Percentiles rank a stretch among this genome's conserved stretches.
Evolutionary conservation across 2,113 vertebrate species (phyloP).

Genomic region (Ctenodactylus gundi): DNA sequence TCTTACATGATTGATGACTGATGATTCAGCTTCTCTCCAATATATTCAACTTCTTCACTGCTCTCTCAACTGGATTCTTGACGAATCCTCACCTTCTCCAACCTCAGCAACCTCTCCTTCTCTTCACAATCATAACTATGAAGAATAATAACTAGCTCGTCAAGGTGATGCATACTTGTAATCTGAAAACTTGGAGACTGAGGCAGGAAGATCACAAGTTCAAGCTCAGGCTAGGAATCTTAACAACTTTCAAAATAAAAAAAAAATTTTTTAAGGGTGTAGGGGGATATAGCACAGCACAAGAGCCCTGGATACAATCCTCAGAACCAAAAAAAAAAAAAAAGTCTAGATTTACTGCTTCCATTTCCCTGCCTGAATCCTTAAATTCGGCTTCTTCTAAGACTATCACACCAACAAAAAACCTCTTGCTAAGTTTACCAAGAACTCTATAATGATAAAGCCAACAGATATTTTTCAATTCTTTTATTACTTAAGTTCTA

Average conservation of each 20-base stretch:
- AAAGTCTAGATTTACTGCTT: not conserved
- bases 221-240: not conserved
- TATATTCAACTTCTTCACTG: not conserved
- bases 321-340: not conserved
- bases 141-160: no score
- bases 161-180: no score
- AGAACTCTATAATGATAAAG: not conserved
- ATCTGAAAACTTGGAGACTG: not conserved
- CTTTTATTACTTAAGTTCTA: not conserved
- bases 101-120: not conserved
- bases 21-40: not conserved
- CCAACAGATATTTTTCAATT: not conserved
- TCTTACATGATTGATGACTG: not conserved
- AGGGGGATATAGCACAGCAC: not conserved
- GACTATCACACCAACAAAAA: conserved; percentile 2
- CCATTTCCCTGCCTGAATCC: not conserved
- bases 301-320: not conserved
- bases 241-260: not conserved
- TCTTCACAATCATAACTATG: not conserved
- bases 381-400: not conserved
- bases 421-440: not conserved
- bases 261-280: not conserved
- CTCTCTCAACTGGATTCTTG: not conserved
- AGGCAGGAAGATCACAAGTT: not conserved
- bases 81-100: not conserved